Conservation (phyloP, 2,888 invertebrate genomes). For the Heliconius hortense region DNA sequence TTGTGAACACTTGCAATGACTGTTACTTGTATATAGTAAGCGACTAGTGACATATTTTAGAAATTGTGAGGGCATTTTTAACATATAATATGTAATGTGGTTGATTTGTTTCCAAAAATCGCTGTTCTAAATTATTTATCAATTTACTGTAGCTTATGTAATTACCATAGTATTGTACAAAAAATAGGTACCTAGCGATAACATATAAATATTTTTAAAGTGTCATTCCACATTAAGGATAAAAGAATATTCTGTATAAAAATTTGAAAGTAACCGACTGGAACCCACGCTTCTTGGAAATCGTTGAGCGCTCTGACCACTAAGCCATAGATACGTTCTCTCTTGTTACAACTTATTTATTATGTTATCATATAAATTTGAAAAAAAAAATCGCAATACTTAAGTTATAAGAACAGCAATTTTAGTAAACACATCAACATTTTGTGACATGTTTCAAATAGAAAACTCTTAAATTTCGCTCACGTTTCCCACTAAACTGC, state of each 20-base stretch:
- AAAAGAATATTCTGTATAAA: too few species aligned
- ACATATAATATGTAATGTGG: not conserved
- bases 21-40: not conserved
- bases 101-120: not conserved
- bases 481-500: not conserved
- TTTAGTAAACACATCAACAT: not conserved
- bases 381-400: not conserved
- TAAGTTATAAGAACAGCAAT: not conserved
- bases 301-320: too few species aligned
- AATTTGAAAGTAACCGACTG: too few species aligned
- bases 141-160: not conserved
- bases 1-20: not conserved
- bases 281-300: too few species aligned
- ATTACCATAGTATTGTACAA: too few species aligned
- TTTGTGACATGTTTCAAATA: not conserved
- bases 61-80: not conserved
- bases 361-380: not conserved
- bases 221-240: too few species aligned
- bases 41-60: constrained; percentile 9
- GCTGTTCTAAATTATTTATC: not conserved
- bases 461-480: not conserved
- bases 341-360: not conserved
- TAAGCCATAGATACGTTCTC: too few species aligned
- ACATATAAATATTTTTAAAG: too few species aligned
- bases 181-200: too few species aligned